These are phyloP conservation scores for Zygogramma bicolorata DNA, from an alignment of 2,888 invertebrate genomes.

Conservation along the genomic window DNA sequence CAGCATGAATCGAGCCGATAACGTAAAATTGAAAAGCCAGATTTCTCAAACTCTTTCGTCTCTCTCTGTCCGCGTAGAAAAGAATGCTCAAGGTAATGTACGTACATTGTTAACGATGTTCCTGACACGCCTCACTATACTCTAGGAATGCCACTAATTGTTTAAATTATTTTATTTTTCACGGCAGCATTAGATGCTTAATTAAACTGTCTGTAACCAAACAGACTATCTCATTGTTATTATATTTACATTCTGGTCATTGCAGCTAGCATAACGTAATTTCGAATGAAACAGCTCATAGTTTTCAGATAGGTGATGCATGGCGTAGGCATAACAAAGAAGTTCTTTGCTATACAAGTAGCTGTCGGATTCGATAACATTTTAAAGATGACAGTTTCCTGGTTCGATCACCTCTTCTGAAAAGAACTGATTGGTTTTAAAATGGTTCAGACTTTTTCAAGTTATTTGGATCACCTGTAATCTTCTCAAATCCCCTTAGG, in stretches of 20 bases:
- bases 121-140: background rate
- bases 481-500: too few species aligned
- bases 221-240: background rate
- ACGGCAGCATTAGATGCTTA: background rate
- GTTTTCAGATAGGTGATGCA: too few species aligned
- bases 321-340: too few species aligned
- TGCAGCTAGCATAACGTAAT: background rate
- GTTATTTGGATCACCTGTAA: too few species aligned
- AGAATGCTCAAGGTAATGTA: slow-evolving; percentile 5
- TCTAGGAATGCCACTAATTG: background rate
- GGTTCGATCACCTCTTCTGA: too few species aligned
- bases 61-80: background rate
- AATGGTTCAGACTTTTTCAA: too few species aligned
- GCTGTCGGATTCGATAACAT: background rate
- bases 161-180: slow-evolving; percentile 4
- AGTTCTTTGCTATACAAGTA: background rate
- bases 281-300: background rate
- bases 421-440: too few species aligned
- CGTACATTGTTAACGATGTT: background rate
- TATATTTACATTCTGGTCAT: background rate
- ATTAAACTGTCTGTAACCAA: background rate
- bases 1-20: background rate
- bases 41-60: background rate
- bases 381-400: too few species aligned
- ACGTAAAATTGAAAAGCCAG: background rate